phyloP scores from a whole-genome alignment of 2,888 invertebrate species.

The Sisyra terminalis region DNA sequence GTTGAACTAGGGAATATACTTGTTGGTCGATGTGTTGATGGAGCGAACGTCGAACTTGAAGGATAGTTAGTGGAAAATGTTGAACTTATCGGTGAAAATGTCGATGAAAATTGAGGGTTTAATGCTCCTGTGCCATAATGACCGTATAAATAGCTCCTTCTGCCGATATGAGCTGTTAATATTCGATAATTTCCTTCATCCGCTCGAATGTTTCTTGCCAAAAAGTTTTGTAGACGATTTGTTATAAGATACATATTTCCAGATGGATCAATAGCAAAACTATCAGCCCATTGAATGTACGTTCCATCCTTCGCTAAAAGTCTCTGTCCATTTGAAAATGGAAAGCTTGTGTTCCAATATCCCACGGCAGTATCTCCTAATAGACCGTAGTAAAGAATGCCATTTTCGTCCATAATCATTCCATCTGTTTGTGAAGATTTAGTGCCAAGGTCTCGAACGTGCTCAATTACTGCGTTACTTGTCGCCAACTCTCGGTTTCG shows the following conservation, averaged over 20 bases:
- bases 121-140: no score
- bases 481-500: conserved; percentile 33
- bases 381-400: conserved; percentile 51
- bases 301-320: conserved; percentile 48
- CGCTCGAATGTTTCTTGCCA: conserved; percentile 38
- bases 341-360: conserved; percentile 46
- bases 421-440: conserved; percentile 55
- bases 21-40: no score
- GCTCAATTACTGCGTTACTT: conserved; percentile 15
- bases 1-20: no score
- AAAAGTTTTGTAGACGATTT: conserved; percentile 50
- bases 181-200: conserved; percentile 50
- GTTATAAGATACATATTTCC: conserved; percentile 50
- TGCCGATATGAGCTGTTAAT: conserved; percentile 38
- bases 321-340: conserved; percentile 37
- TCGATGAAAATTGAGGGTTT: no score
- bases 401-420: conserved; percentile 56
- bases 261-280: conserved; percentile 45
- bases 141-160: conserved; percentile 44
- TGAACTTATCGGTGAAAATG: no score
- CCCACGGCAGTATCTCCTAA: conserved; percentile 50
- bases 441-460: conserved; percentile 38
- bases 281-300: conserved; percentile 57
- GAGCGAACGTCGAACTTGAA: no score
- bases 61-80: no score